Conservation (phyloP, 2,113 vertebrate species). For the Anarrhichthys ocellatus region DNA sequence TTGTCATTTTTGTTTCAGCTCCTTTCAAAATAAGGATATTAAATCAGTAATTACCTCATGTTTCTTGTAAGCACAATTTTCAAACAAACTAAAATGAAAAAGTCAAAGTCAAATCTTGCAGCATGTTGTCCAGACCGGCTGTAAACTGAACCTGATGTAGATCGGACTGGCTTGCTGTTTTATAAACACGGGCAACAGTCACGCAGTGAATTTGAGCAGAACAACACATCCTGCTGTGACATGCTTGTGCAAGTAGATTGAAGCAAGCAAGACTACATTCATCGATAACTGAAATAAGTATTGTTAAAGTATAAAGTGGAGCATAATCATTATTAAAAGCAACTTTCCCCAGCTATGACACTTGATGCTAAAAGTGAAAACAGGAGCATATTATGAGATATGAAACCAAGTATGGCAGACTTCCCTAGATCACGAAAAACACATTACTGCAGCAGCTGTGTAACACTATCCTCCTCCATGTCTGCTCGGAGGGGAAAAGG, state of each 20-base stretch:
- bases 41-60: not conserved
- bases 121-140: not conserved
- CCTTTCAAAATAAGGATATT: not conserved
- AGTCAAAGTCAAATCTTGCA: not conserved
- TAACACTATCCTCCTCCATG: not conserved
- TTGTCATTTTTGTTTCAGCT: not conserved
- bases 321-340: not conserved
- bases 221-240: not conserved
- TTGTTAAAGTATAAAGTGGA: not conserved
- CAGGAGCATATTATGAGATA: not conserved
- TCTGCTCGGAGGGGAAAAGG: not conserved
- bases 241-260: not conserved
- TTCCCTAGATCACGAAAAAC: not conserved
- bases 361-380: not conserved
- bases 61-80: not conserved
- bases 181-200: not conserved
- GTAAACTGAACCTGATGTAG: not conserved
- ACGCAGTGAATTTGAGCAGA: not conserved
- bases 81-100: not conserved
- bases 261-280: not conserved
- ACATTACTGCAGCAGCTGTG: not conserved
- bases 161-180: constrained; percentile 5
- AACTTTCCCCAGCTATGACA: not conserved
- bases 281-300: not conserved
- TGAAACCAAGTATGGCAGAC: not conserved